phyloP scores from a whole-genome alignment of 2,113 vertebrate species.

The Mixornis gularis region DNA sequence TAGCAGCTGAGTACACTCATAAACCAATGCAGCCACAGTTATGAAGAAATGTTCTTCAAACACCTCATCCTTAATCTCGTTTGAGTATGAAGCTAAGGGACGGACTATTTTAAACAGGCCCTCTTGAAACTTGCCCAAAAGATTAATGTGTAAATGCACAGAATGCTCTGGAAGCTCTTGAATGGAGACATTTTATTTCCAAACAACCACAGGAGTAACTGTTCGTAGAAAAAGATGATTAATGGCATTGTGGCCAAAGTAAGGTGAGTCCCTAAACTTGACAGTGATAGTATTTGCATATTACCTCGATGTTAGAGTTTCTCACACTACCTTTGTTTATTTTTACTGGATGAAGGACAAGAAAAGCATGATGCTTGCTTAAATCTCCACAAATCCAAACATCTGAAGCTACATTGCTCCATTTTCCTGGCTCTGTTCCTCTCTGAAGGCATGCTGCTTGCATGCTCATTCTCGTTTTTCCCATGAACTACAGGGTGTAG shows the following conservation, averaged over 20 bases:
- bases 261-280: not conserved
- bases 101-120: not conserved
- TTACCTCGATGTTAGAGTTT: not conserved
- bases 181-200: not conserved
- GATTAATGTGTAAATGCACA: not conserved
- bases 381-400: conserved; percentile 30
- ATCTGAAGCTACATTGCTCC: not conserved
- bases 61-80: not conserved
- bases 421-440: conserved; percentile 51
- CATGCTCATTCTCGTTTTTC: not conserved
- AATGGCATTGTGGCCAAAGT: not conserved
- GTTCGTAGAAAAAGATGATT: not conserved
- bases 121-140: not conserved
- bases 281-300: not conserved
- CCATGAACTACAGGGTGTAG: conserved; percentile 40
- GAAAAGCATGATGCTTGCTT: not conserved
- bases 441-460: not conserved
- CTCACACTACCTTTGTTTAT: conserved; percentile 53
- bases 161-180: conserved; percentile 7
- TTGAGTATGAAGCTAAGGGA: not conserved
- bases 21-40: not conserved
- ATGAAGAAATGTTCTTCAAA: not conserved
- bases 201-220: not conserved
- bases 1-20: not conserved
- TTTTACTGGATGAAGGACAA: conserved; percentile 48